Conservation (phyloP, 2,888 invertebrate species). For the Sinhomidia bicolor region DNA sequence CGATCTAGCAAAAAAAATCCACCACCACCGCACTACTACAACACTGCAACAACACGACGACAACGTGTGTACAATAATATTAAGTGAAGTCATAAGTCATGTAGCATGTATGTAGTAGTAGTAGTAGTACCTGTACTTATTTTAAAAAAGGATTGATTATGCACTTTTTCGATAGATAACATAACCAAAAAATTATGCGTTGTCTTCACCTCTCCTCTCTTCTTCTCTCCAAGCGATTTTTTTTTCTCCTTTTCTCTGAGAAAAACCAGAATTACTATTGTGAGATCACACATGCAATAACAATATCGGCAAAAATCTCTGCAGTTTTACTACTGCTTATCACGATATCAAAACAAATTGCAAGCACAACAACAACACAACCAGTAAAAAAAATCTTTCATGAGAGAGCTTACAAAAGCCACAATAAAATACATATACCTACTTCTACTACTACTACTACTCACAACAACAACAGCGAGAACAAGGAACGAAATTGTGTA, state of each 20-base stretch:
- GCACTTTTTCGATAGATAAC: background rate
- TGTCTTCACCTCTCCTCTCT: conserved; percentile 46
- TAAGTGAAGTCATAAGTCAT: too few species aligned
- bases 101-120: background rate
- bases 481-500: conserved; percentile 10
- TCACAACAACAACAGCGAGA: too few species aligned
- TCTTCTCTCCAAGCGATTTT: background rate
- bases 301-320: conserved; percentile 2
- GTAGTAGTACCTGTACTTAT: too few species aligned
- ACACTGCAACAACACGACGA: background rate
- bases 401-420: background rate
- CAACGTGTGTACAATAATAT: background rate
- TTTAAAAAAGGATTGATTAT: background rate
- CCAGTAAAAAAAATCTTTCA: conserved; percentile 6
- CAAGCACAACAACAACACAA: conserved; percentile 24
- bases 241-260: too few species aligned
- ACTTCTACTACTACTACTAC: background rate
- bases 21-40: background rate
- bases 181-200: conserved; percentile 4
- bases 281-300: conserved; percentile 12
- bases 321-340: conserved; percentile 31
- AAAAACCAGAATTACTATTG: conserved; percentile 60
- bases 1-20: conserved; percentile 24
- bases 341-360: conserved; percentile 14
- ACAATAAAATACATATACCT: background rate